Evolutionary conservation across 2,888 invertebrate genomes (phyloP).

Genomic region (Lepeophtheirus nordmannii): DNA sequence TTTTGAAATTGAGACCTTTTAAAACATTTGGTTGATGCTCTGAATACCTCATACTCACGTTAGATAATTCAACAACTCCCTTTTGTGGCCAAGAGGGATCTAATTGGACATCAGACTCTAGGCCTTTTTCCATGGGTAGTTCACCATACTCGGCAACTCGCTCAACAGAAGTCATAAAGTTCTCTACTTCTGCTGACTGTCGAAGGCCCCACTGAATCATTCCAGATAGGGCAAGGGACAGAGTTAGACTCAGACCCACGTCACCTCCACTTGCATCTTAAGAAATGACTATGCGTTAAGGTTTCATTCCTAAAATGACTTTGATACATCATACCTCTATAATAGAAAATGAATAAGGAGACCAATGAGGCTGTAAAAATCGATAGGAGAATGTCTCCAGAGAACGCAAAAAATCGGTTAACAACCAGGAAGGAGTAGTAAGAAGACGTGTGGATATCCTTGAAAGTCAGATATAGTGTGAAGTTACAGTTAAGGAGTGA

Average conservation of each 20-base stretch:
- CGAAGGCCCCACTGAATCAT: slow-evolving; percentile 83
- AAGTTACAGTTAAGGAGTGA: neutral
- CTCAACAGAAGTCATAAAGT: slow-evolving; percentile 80
- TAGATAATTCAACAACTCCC: neutral
- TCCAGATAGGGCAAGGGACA: slow-evolving; percentile 55
- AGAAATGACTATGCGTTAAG: neutral
- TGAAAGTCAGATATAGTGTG: neutral
- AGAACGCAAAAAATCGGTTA: slow-evolving; percentile 81
- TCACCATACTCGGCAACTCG: slow-evolving; percentile 61
- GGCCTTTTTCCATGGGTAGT: slow-evolving; percentile 46
- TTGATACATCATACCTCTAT: neutral
- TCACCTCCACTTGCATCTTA: slow-evolving; percentile 40
- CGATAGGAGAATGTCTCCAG: slow-evolving; percentile 3
- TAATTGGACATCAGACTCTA: slow-evolving; percentile 42
- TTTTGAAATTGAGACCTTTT: slow-evolving; percentile 9
- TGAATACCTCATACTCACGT: slow-evolving; percentile 2
- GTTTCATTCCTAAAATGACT: too few species aligned
- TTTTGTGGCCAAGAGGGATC: slow-evolving; percentile 27
- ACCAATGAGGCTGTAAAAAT: neutral
- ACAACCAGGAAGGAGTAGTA: slow-evolving; percentile 80
- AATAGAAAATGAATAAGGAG: neutral
- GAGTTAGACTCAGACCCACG: slow-evolving; percentile 55
- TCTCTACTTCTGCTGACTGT: slow-evolving; percentile 69
- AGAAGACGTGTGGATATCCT: slow-evolving; percentile 64
- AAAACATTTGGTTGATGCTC: neutral